Percentiles rank a stretch among this genome's conserved stretches.
Evolutionary conservation across 2,113 vertebrate genomes (phyloP).

Genomic region (Panurus biarmicus): DNA sequence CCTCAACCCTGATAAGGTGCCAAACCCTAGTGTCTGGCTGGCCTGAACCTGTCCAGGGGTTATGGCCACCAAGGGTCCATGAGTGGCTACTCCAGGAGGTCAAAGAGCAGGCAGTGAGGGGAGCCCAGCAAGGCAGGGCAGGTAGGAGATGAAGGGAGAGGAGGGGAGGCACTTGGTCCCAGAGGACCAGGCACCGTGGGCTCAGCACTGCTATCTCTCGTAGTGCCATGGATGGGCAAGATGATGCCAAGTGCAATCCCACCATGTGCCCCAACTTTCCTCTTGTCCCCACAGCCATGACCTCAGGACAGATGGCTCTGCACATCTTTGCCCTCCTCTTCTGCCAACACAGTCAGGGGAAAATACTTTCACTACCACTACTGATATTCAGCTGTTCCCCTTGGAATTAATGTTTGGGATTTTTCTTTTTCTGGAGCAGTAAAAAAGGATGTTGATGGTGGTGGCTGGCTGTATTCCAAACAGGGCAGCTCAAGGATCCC

Average conservation of each 20-base stretch:
- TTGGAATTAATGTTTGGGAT: neutral
- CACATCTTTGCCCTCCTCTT: neutral
- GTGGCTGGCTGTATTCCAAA: neutral
- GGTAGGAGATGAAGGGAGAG: neutral
- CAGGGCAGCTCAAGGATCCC: neutral
- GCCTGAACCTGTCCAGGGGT: neutral
- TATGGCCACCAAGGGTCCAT: neutral
- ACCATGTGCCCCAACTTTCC: neutral
- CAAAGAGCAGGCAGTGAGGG: neutral
- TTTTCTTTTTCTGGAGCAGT: neutral
- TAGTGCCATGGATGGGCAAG: neutral
- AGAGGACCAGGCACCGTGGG: neutral
- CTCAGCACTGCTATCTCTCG: neutral
- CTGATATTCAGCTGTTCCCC: no score
- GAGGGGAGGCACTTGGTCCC: neutral
- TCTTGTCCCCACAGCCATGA: neutral
- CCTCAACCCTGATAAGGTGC: neutral
- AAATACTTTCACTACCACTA: neutral
- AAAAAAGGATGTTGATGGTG: neutral
- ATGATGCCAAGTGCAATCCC: no score
- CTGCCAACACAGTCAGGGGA: neutral
- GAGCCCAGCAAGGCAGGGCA: neutral
- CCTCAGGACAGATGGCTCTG: neutral
- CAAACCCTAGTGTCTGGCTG: neutral
- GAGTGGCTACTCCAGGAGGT: neutral